Conservation (phyloP, 2,113 vertebrate species). For the Entosphenus tridentatus region DNA sequence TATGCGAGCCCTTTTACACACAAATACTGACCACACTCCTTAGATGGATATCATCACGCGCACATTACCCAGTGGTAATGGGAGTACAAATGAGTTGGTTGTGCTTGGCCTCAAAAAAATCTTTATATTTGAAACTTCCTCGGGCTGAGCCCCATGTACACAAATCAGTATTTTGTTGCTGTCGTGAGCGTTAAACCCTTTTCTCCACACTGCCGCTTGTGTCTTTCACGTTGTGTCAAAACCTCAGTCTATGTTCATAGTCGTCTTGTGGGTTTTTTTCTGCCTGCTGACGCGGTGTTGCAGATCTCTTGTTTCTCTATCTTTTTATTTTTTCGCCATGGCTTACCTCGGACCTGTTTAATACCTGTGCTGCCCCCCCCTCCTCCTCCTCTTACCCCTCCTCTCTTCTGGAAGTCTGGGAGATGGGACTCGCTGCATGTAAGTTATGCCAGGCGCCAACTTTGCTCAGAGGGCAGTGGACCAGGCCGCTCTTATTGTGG, state of each 20-base stretch:
- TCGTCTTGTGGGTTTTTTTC: slow-evolving; percentile 8
- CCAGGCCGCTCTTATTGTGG: too few species aligned
- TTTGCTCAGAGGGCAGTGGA: too few species aligned
- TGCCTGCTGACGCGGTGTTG: slow-evolving; percentile 13
- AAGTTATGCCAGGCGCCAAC: slow-evolving; percentile 4
- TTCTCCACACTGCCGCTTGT: slow-evolving; percentile 26
- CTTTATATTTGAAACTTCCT: too few species aligned
- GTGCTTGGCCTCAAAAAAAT: too few species aligned
- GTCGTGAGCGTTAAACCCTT: slow-evolving; percentile 5
- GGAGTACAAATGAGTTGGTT: too few species aligned
- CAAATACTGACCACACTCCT: too few species aligned
- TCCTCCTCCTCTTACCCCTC: slow-evolving; percentile 13
- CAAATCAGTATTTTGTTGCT: too few species aligned
- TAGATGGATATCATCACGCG: too few species aligned
- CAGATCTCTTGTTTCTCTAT: background rate
- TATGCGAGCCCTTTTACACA: too few species aligned
- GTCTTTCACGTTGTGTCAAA: slow-evolving; percentile 35
- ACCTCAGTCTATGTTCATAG: background rate
- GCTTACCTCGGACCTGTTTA: background rate
- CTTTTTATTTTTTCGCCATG: background rate
- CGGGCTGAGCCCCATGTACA: too few species aligned
- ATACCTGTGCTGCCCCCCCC: slow-evolving; percentile 18
- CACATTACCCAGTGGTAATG: too few species aligned
- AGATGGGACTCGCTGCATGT: slow-evolving; percentile 8
- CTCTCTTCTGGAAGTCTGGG: slow-evolving; percentile 3